Evolutionary conservation across 2,888 invertebrate species (phyloP), one percentile per base, ranked within the genome.

Genomic region (Rhagonycha lutea): DNA sequence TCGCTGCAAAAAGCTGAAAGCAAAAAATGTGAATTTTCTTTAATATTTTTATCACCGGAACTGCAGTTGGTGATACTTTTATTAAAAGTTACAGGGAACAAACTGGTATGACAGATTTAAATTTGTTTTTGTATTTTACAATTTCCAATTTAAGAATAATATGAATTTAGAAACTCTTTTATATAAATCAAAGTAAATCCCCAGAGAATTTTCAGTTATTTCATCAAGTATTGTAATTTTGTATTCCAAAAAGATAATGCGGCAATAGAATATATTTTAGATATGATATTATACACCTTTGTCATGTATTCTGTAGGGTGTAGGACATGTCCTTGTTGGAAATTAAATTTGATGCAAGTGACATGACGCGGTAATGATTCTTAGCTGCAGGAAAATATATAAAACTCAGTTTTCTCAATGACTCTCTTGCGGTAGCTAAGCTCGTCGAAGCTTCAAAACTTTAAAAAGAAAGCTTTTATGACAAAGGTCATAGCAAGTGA

Each of bases 1-100:
- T 72, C 79, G 26, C 29, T 47, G 73, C 70, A 67, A 68, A 72
- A 75, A 69, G 74, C 75, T 70, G 78, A 75, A 73, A 74, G 75
- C 72, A 74, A 78, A 76, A 79, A 80, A 80, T 79, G 78, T 80
- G 79, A 80, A 80, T 80, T 80, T 80, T 78, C 80, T 80, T 80
- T 79, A 80, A 80, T 80, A 80, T 80, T 80, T 80, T 80, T 78
- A 79, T 79, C 78, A 74, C 78, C 78, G 72, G 73, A 73, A 75
- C 78, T 78, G 72, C 77, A 77, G 74, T 77, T 74, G 77, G 71
- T 69, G 76, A 79, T 79, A 79, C 78, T 79, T 79, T 79, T 79
- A 79, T 78, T 79, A 79, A 79, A 79, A 78, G 61, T 76, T 73
- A 70, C 76, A 73, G 69, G 75, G 69, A 69, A 61, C 65, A 47